phyloP scores from a whole-genome alignment of 2,113 vertebrate genomes.

The Orientallactaga bullata region DNA sequence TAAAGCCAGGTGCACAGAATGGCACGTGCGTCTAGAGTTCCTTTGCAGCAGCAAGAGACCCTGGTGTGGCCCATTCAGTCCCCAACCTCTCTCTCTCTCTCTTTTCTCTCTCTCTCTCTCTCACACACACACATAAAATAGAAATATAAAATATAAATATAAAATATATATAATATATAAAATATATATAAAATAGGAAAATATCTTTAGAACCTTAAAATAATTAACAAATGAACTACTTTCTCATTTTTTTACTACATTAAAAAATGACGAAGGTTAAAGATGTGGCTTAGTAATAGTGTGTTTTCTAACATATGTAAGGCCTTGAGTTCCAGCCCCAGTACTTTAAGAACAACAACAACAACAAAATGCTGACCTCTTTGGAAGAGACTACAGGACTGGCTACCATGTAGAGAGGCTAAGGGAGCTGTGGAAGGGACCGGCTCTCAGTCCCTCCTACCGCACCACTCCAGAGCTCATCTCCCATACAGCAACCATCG shows the following conservation, averaged over 20 bases:
- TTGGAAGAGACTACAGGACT: background rate
- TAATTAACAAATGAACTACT: background rate
- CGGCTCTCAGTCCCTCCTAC: background rate
- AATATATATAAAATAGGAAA: no score
- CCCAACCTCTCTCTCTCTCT: no score
- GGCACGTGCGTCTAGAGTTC: no score
- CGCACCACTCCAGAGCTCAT: background rate
- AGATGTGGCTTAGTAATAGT: background rate
- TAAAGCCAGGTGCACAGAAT: no score
- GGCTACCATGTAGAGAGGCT: background rate
- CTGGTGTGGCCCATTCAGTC: no score
- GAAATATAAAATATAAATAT: no score
- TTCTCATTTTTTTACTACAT: conserved; percentile 7
- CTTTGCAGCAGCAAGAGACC: no score
- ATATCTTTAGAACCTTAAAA: no score
- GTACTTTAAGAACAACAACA: background rate
- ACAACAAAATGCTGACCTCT: background rate
- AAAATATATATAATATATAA: no score
- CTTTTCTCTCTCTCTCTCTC: no score
- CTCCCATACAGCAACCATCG: background rate
- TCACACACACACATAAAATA: no score
- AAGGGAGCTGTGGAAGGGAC: background rate
- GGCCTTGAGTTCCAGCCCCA: no score
- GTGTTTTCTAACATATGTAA: background rate
- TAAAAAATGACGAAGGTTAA: background rate